Conservation (phyloP, 2,113 vertebrate genomes). For the Tangachromis dhanisi region DNA sequence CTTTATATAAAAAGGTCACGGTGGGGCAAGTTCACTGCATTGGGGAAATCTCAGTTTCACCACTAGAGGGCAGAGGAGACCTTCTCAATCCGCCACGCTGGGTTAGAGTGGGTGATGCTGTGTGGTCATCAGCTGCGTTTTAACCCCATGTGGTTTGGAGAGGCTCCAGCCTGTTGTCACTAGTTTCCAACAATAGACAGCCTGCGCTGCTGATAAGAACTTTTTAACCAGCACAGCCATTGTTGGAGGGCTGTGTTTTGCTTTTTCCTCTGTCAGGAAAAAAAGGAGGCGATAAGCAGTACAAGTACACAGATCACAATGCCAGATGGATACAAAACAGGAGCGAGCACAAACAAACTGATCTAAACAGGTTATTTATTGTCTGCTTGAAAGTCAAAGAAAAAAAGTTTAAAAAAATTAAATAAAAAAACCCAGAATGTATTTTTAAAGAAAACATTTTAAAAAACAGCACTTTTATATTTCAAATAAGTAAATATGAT, state of each 20-base stretch:
- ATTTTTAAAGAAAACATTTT: not conserved
- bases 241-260: not conserved
- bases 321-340: not conserved
- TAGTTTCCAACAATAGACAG: constrained; percentile 10
- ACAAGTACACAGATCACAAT: not conserved
- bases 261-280: constrained; percentile 23
- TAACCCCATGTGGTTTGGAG: not conserved
- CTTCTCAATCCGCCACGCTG: accelerated
- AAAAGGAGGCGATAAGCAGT: not conserved
- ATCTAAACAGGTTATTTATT: not conserved
- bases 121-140: not conserved
- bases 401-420: accelerated
- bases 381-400: not conserved
- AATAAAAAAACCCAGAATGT: not conserved
- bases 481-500: not conserved
- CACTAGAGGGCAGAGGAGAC: constrained; percentile 30
- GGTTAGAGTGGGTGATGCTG: not conserved
- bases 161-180: not conserved
- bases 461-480: not conserved
- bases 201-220: not conserved
- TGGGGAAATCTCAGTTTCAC: not conserved
- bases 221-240: not conserved
- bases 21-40: not conserved
- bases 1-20: not conserved
- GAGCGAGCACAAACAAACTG: not conserved